phyloP scores from a whole-genome alignment of 2,113 vertebrate species.

The Penelope pileata region DNA sequence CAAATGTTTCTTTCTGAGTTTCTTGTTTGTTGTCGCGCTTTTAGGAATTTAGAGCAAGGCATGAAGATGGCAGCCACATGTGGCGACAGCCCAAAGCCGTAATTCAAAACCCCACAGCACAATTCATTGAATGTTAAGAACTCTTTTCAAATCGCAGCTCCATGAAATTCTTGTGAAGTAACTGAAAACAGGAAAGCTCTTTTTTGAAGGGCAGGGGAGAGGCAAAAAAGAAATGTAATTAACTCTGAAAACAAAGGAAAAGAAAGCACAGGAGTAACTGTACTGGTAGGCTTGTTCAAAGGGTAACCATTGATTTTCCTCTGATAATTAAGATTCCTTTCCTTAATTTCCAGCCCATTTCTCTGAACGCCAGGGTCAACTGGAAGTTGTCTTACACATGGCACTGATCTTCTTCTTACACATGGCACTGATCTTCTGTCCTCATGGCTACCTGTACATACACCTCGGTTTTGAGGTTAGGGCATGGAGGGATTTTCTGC shows the following conservation, averaged over 20 bases:
- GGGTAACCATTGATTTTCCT: neutral
- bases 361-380: neutral
- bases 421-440: neutral
- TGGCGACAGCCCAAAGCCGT: neutral
- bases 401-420: too few species aligned
- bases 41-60: neutral
- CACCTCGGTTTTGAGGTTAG: neutral
- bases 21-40: neutral
- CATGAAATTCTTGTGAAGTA: neutral
- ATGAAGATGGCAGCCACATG: neutral
- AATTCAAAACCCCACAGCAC: neutral
- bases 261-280: rapidly evolving
- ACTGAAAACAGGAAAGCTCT: neutral
- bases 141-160: neutral
- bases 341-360: neutral
- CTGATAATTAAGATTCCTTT: neutral
- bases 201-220: neutral
- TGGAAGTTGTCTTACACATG: neutral
- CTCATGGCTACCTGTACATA: rapidly evolving
- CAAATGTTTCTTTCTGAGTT: neutral
- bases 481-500: neutral
- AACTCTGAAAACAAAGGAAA: neutral
- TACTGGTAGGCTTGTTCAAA: neutral
- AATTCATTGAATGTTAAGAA: neutral
- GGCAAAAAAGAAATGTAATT: neutral